Evolutionary conservation across 2,888 invertebrate species (phyloP).

Genomic region (Geotrupes spiniger): DNA sequence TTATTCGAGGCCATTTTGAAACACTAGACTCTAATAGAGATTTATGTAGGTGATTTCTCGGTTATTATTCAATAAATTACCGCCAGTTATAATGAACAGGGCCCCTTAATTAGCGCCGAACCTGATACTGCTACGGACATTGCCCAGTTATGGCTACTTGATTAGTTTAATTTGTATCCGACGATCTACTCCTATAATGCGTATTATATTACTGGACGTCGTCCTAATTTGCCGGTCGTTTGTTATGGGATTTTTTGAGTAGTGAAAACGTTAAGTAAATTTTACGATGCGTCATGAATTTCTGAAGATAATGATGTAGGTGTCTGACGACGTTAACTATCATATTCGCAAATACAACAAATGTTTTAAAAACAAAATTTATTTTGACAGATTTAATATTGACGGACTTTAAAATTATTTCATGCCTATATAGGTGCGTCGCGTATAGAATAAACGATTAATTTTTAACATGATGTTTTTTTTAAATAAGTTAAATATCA

Average conservation of each 20-base stretch:
- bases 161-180: constrained; percentile 48
- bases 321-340: no score
- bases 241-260: background rate
- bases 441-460: no score
- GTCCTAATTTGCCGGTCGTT: background rate
- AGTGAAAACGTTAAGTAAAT: no score
- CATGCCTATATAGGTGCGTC: no score
- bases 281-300: no score
- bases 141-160: constrained; percentile 47
- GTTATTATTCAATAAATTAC: constrained; percentile 52
- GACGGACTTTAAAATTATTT: no score
- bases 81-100: constrained; percentile 46
- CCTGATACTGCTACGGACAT: constrained; percentile 45
- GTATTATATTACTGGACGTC: constrained; percentile 2
- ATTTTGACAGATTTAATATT: no score
- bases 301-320: no score
- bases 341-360: no score
- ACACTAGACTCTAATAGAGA: constrained; percentile 48
- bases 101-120: constrained; percentile 47
- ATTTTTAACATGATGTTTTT: no score
- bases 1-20: constrained; percentile 43
- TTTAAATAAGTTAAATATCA: no score
- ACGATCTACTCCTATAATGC: constrained; percentile 31
- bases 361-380: no score
- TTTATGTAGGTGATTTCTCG: constrained; percentile 50